These are phyloP conservation scores for Cathartes aura DNA, from an alignment of 2,113 vertebrate genomes.

Conservation along the genomic window DNA sequence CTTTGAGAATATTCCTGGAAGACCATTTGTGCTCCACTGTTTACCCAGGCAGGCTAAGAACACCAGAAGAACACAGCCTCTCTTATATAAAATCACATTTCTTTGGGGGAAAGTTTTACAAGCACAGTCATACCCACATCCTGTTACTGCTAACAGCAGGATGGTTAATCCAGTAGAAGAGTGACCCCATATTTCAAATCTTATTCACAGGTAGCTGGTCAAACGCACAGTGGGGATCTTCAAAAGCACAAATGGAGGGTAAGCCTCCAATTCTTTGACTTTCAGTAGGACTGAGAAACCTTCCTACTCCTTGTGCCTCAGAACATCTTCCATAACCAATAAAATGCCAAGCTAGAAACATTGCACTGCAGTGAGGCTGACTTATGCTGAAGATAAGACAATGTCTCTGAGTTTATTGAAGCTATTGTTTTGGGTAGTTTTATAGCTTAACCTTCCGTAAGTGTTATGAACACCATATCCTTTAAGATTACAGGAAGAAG, in stretches of 20 bases:
- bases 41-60: background rate
- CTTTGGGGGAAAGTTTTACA: background rate
- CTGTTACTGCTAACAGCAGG: background rate
- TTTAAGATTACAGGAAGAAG: slow-evolving; percentile 35
- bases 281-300: background rate
- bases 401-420: slow-evolving; percentile 47
- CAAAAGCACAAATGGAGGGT: background rate
- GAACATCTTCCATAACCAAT: background rate
- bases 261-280: background rate
- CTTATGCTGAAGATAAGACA: slow-evolving; percentile 43
- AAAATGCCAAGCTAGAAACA: slow-evolving; percentile 15
- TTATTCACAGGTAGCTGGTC: background rate
- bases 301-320: background rate
- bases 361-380: background rate
- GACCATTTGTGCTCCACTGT: background rate
- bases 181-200: background rate
- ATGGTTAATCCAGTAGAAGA: background rate
- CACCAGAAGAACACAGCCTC: background rate
- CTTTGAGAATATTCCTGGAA: background rate
- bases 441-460: slow-evolving; percentile 30
- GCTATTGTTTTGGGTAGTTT: slow-evolving; percentile 41
- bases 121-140: background rate
- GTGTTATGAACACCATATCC: slow-evolving; percentile 31
- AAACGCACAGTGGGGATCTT: background rate
- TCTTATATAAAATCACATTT: background rate